Evolutionary conservation across 2,888 invertebrate genomes (phyloP).

Genomic region (Anoplius nigerrimus): DNA sequence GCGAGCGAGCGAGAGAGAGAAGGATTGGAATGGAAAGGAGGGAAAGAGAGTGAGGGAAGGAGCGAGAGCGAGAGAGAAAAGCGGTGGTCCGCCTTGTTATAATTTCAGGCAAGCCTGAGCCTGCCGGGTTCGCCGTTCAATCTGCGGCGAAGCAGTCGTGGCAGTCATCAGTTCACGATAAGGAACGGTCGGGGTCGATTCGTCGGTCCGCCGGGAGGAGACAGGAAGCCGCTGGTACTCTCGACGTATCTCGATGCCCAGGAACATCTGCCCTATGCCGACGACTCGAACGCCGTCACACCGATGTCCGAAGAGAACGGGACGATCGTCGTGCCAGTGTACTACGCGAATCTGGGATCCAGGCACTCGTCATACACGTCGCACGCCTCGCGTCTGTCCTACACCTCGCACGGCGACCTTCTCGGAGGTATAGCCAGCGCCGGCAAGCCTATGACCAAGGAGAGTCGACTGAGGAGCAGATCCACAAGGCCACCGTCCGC

Average conservation of each 20-base stretch:
- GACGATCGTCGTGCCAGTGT: slow-evolving; percentile 94
- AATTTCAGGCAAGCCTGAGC: slow-evolving; percentile 92
- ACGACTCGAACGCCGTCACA: slow-evolving; percentile 97
- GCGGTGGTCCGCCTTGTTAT: slow-evolving; percentile 57
- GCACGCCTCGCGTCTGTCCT: slow-evolving; percentile 94
- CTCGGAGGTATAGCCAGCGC: slow-evolving; percentile 83
- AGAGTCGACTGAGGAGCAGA: slow-evolving; percentile 86
- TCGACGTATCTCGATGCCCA: slow-evolving; percentile 96
- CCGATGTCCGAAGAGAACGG: slow-evolving; percentile 99
- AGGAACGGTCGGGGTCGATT: slow-evolving; percentile 88
- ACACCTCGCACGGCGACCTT: slow-evolving; percentile 95
- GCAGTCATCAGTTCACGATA: slow-evolving; percentile 94
- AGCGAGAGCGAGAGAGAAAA: slow-evolving; percentile 45
- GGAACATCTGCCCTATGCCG: slow-evolving; percentile 97
- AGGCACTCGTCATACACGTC: slow-evolving; percentile 97
- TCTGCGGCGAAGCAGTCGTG: slow-evolving; percentile 91
- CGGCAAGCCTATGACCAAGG: slow-evolving; percentile 86
- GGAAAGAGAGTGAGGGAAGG: neutral
- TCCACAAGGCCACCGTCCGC: slow-evolving; percentile 80
- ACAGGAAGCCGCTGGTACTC: slow-evolving; percentile 94
- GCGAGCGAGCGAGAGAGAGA: neutral
- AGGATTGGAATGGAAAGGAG: neutral
- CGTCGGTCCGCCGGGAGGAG: slow-evolving; percentile 87
- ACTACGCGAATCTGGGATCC: slow-evolving; percentile 89
- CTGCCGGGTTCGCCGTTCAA: slow-evolving; percentile 98